These are phyloP conservation scores for Megalonaias nervosa DNA, from an alignment of 1,140 invertebrate genomes.

Conservation along the genomic window DNA sequence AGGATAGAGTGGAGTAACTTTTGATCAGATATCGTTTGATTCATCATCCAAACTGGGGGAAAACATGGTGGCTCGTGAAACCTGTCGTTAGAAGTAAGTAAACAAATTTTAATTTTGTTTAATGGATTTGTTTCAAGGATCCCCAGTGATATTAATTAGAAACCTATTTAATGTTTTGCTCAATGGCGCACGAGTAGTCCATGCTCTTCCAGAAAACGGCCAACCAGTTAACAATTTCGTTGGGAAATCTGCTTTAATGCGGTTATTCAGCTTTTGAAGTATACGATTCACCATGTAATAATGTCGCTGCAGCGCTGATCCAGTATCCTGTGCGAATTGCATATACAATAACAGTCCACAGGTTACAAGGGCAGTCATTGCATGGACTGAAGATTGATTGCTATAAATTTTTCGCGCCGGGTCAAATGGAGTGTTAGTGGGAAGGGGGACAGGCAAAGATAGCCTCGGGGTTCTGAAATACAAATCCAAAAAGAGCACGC, in stretches of 20 bases:
- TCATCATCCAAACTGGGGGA: no score
- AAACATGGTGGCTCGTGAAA: no score
- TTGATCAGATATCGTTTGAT: no score
- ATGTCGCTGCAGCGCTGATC: constrained; percentile 4
- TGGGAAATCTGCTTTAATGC: neutral
- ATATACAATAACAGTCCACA: constrained; percentile 29
- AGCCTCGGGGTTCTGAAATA: constrained; percentile 2
- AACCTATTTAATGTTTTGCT: constrained; percentile 15
- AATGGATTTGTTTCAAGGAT: constrained; percentile 21
- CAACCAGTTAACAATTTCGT: constrained; percentile 21
- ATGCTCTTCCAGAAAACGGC: constrained; percentile 10
- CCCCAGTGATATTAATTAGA: constrained; percentile 27
- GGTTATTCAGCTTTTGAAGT: constrained; percentile 15
- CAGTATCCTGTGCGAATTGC: constrained; percentile 23
- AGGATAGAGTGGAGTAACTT: no score
- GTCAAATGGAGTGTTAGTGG: constrained; percentile 31
- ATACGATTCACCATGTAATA: constrained; percentile 13
- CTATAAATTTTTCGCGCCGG: constrained; percentile 26
- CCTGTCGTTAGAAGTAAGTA: no score
- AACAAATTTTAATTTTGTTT: neutral
- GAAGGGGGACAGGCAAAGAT: neutral
- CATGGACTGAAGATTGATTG: constrained; percentile 25
- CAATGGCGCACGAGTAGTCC: constrained; percentile 27
- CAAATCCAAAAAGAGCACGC: constrained; percentile 1
- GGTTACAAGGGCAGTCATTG: constrained; percentile 25